Evolutionary conservation across 2,113 vertebrate genomes (phyloP), one percentile per base, ranked within the genome.

Genomic region (Pseudois nayaur): DNA sequence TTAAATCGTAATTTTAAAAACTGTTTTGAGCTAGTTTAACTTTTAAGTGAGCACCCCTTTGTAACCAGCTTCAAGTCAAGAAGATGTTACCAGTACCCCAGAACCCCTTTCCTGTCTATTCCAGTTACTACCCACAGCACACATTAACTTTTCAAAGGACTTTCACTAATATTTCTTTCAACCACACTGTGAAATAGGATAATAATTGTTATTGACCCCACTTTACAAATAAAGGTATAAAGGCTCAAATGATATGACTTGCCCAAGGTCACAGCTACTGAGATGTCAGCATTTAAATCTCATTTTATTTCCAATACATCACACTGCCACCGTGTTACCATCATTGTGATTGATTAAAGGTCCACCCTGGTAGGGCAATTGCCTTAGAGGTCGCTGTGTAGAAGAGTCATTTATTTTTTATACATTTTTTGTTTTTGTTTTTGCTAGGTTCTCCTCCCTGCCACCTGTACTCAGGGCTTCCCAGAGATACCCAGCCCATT

Each of bases 181-280:
- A 48, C 16, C 50, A 29, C 25, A 23, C 23, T 78, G 29, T 95
- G 43, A 88, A 84, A 88, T 60, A 87, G 62, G 45, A 55, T 36
- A 90, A 84, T 48, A 94, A 89, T 90, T 76, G 55, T 40, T 82
- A 79, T 4, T 59, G 84, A 92, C 5, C 27, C 31, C 2, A 4
- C 87, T 97, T 94, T 93, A 93, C 33, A 93, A 83, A 97, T 71
- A 55, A 85, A 90, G 76, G 78, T 67, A 71, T 31, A 29, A 64
- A 94, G 29, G 9, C 82, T 97, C 64, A 79, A 62, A 97, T 64
- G 52, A 93, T 86, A 85, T 74, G 55, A 94, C 60, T 97, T 94
- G 60, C 76, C 55, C 45, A 92, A 62, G 52, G 60, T 86, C 67
- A 86, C 25, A 93, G 95, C 91, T 91, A 78, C 87, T 84, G 71